Evolutionary conservation across 1,140 invertebrate genomes (phyloP).

Genomic region (Pseudomyrmex concolor): DNA sequence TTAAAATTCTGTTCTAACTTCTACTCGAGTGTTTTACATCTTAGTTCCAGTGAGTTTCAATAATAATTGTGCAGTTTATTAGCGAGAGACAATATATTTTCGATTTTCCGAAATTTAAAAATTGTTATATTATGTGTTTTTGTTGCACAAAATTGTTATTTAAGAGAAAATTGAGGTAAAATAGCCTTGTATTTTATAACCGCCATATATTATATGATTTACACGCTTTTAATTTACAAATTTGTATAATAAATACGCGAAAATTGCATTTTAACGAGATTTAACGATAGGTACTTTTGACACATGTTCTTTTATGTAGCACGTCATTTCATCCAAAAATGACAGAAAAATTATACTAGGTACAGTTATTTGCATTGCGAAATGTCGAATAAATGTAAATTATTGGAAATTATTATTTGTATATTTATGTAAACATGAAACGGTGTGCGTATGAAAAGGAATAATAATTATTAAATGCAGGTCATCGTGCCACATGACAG

Average conservation of each 20-base stretch:
- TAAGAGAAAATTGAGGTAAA: neutral
- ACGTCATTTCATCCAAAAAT: neutral
- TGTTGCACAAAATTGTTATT: too few species aligned
- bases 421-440: constrained; percentile 1
- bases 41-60: neutral
- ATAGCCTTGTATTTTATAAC: neutral
- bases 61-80: neutral
- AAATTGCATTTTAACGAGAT: constrained; percentile 6
- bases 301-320: neutral
- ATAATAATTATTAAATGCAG: constrained; percentile 66
- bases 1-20: too few species aligned
- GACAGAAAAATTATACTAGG: neutral
- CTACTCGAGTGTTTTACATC: too few species aligned
- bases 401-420: neutral
- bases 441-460: neutral
- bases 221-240: neutral
- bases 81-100: neutral
- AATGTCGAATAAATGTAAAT: neutral
- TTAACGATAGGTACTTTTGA: constrained; percentile 16
- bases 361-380: neutral
- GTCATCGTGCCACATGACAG: constrained; percentile 48
- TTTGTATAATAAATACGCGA: neutral
- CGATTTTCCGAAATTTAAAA: neutral
- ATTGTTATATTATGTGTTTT: neutral
- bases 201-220: neutral